A percentile compares a stretch with the other conserved stretches of the same genome.
Evolutionary conservation across 2,888 invertebrate species (phyloP).

Genomic region (Leptopilina syphax): DNA sequence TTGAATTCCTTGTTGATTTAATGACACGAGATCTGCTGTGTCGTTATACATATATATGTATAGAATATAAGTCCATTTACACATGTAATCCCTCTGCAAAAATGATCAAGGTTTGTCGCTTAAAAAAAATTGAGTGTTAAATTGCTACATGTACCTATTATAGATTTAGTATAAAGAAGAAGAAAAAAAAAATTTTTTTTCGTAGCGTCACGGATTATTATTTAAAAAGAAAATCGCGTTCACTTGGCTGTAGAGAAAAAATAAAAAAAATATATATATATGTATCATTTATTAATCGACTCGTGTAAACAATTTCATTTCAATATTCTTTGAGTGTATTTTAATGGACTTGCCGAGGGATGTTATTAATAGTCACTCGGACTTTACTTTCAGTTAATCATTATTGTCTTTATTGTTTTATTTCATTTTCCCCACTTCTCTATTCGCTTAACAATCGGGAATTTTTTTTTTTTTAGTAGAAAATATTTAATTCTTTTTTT

Average conservation of each 20-base stretch:
- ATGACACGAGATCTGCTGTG: conserved; percentile 30
- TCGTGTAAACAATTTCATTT: conserved; percentile 19
- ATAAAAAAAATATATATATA: neutral
- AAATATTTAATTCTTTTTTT: too few species aligned
- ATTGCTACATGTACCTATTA: too few species aligned
- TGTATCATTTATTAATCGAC: neutral
- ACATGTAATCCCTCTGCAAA: conserved; percentile 33
- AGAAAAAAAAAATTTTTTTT: neutral
- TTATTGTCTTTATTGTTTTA: neutral
- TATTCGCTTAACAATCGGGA: neutral
- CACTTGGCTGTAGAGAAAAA: neutral
- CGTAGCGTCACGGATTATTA: neutral
- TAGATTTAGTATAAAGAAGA: neutral
- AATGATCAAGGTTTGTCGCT: conserved; percentile 19
- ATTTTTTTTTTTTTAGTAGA: too few species aligned
- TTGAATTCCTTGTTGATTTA: conserved; percentile 40
- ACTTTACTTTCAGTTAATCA: neutral
- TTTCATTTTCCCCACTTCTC: conserved; percentile 12
- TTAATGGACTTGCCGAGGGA: neutral
- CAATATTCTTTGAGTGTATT: neutral
- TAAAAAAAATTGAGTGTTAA: neutral
- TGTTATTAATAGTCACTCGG: conserved; percentile 11
- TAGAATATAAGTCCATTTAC: conserved; percentile 33
- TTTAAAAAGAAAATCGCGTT: neutral
- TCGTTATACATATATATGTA: neutral